Conservation (phyloP, 2,888 invertebrate genomes). For the Sarcophaga subvicina region DNA sequence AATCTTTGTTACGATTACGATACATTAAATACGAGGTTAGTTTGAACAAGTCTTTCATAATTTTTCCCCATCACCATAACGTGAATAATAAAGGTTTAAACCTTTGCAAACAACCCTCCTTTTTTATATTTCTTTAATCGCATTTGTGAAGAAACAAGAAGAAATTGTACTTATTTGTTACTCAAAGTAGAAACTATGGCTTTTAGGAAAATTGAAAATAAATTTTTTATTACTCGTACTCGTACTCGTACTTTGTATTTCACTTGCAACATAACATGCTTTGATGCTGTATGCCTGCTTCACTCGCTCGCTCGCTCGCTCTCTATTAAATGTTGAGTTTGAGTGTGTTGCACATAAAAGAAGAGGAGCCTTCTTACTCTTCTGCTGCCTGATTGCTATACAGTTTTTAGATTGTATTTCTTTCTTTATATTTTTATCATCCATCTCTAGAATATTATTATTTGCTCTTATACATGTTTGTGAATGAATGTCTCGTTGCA, state of each 20-base stretch:
- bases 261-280: background rate
- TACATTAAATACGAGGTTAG: background rate
- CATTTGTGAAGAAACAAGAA: slow-evolving; percentile 6
- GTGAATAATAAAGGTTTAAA: background rate
- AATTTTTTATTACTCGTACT: slow-evolving; percentile 9
- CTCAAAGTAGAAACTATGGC: slow-evolving; percentile 4
- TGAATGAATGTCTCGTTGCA: slow-evolving; percentile 67
- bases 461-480: slow-evolving; percentile 6
- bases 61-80: background rate
- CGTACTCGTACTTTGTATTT: background rate
- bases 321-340: background rate
- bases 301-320: too few relatives aligned
- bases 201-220: slow-evolving; percentile 57
- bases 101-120: slow-evolving; percentile 6
- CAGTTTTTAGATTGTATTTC: slow-evolving; percentile 15
- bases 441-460: slow-evolving; percentile 28
- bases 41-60: background rate
- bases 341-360: slow-evolving; percentile 41
- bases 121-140: background rate
- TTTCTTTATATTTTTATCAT: background rate
- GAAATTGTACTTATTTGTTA: background rate
- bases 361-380: background rate
- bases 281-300: background rate
- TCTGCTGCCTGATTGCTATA: background rate
- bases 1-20: slow-evolving; percentile 40